A percentile compares a stretch with the other conserved stretches of the same genome.
Conservation (phyloP, 2,113 vertebrate genomes). For the Leptobrachium leishanense region DNA sequence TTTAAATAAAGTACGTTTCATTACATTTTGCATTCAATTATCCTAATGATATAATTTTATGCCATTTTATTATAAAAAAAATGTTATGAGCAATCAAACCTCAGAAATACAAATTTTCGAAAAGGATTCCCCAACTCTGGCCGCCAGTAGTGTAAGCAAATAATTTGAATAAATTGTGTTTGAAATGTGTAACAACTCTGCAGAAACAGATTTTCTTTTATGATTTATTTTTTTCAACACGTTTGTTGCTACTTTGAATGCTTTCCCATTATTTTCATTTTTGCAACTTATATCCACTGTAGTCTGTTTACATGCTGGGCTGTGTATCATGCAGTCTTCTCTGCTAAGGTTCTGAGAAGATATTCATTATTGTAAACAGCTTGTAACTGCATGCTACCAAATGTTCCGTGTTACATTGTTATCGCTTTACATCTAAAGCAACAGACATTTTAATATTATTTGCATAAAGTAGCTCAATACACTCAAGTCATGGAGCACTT, state of each 20-base stretch:
- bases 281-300: constrained; percentile 22
- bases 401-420: constrained; percentile 45
- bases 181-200: constrained; percentile 18
- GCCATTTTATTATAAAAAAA: too few species aligned
- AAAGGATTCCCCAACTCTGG: too few species aligned
- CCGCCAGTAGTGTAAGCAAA: not conserved
- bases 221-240: constrained; percentile 9
- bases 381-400: constrained; percentile 46
- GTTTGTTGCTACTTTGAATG: constrained; percentile 38
- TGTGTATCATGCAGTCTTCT: constrained; percentile 11
- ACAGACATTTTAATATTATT: constrained; percentile 45
- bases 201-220: constrained; percentile 18
- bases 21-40: too few species aligned
- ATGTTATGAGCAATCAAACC: too few species aligned
- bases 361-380: constrained; percentile 46
- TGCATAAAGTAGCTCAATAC: constrained; percentile 38
- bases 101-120: too few species aligned
- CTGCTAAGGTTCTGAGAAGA: constrained; percentile 32
- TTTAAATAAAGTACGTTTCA: too few species aligned
- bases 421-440: constrained; percentile 39
- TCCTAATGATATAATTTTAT: too few species aligned
- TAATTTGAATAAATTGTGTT: constrained; percentile 8
- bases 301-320: constrained; percentile 37
- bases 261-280: constrained; percentile 41
- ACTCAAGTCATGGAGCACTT: constrained; percentile 23